Base-by-base conservation (phyloP, 2,113 vertebrate species). In the Leptodactylus fuscus region DNA sequence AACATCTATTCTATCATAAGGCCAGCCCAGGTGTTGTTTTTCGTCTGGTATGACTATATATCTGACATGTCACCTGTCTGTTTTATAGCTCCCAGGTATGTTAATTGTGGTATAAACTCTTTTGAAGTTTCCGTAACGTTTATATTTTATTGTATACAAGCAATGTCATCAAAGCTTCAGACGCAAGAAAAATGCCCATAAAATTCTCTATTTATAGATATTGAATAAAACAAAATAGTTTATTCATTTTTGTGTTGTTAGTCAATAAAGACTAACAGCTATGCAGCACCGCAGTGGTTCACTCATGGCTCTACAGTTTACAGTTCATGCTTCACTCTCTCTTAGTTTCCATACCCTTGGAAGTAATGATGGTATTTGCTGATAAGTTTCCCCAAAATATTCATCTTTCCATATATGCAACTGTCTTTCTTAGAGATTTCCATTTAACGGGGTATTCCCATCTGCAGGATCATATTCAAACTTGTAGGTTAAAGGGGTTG, bases 111-210 rank as follows among this genome's bases (percentile, higher is more conserved):
- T 27, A 11, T 75, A 60, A 75, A 83, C 51, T 62, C 70, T 32
- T 74, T 83, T 83, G 51, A 83, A 75, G 82, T 46, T 76, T 9
- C 24, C 44, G 29, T 71, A 55, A 32, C 65, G 38, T 70, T 10
- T 24, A 53, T 12, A 53, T 70, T 82, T 70, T 82, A 82, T 83
- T 70, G 27, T 44, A 34, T 55, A 46, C 49, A 58, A 49, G 22
- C 22, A 74, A 83, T 11, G n/a, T 49, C 46, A 53, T 67, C 29
- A 71, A 53, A 74, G 38, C 82, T 75, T 46, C 11, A 75, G 38
- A 75, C 38, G 53, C 49, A 75, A 60, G 36, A 60, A 24, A 44
- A 74, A 29, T 58, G 53, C 22, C 34, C 10, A 11, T 83, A 58
- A 71, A 71, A 3, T 44, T 62, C 51, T 29, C 53, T 83, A 48